Base-by-base conservation (phyloP, 2,888 invertebrate species). In the Troides oblongomaculatus region DNA sequence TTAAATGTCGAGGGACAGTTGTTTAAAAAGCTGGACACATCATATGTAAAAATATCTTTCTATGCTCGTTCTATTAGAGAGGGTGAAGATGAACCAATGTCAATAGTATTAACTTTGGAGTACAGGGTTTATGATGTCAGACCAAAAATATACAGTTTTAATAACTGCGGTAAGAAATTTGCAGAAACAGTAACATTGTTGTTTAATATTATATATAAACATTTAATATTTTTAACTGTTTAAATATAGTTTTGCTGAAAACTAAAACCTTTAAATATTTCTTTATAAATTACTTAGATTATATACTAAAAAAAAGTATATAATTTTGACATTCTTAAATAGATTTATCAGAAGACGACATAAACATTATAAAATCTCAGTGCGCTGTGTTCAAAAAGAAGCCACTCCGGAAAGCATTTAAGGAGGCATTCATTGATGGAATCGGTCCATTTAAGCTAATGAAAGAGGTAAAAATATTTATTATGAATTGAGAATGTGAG, bases 81-180 rank as follows among this genome's bases (percentile, higher is more conserved):
- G 0, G 82, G 81, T 1, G 83, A 85, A 0, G 77, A 75, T 0
- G 85, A 85, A 21, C 78, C 77, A 2, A 73, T 84, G 2, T 74
- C 74, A 17, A 74, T 88, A 0, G 81, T 82, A 0, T 81, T 92
- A 0, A 78, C 83, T 71, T 64, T 92, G 43, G 86, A 87, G 69
- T 91, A 92, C 74, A 77, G 88, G 59, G 77, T 90, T 0, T 86
- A 87, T 69, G 90, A 89, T 43, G 83, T 88, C 25, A 78, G 87
- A 12, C 90, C 91, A 0, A 92, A 88, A 68, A 83, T 81, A 59
- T 83, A 77, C 66, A 73, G 77, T 2, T 83, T 90, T 59, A 81
- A 80, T 59, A 85, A 86, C 72, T 79, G 73, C 62, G 87, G 89
- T 89, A 71, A 77, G 77, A 12, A 10, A 39, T 10, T 39, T 39